These are phyloP conservation scores for Pitta sordida DNA, from an alignment of 2,113 vertebrate genomes.

Conservation along the genomic window DNA sequence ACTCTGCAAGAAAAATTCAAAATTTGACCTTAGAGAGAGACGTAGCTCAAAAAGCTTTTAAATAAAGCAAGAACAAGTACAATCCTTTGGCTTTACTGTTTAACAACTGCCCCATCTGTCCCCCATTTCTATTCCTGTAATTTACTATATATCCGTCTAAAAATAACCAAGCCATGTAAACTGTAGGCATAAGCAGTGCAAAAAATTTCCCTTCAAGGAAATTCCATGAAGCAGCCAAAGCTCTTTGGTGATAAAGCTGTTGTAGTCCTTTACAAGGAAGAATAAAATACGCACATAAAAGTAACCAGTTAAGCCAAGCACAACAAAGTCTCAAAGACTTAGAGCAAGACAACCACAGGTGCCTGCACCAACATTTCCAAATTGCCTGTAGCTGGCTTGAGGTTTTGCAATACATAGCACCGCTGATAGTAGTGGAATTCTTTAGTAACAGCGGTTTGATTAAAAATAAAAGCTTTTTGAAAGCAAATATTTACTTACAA, in stretches of 20 bases:
- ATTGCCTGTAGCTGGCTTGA: neutral
- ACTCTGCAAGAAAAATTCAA: accelerated
- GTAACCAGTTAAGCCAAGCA: neutral
- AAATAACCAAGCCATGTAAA: neutral
- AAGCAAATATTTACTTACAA: neutral
- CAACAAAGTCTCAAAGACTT: neutral
- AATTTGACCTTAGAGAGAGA: neutral
- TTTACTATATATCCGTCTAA: neutral
- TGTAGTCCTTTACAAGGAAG: neutral
- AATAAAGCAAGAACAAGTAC: neutral
- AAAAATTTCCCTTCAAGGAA: neutral
- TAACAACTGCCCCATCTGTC: neutral
- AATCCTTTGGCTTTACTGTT: neutral
- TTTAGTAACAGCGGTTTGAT: neutral
- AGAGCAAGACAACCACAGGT: neutral
- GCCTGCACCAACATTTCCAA: neutral
- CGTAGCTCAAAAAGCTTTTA: neutral
- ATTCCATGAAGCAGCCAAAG: neutral
- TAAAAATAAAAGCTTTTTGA: neutral
- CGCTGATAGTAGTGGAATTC: neutral
- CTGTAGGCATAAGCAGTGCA: neutral
- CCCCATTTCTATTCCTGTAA: neutral
- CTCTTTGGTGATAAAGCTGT: neutral
- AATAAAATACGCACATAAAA: neutral
- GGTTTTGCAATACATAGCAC: neutral